Conservation (phyloP, 2,797 vertebrate genomes). For the Cercopithecus petaurista region DNA sequence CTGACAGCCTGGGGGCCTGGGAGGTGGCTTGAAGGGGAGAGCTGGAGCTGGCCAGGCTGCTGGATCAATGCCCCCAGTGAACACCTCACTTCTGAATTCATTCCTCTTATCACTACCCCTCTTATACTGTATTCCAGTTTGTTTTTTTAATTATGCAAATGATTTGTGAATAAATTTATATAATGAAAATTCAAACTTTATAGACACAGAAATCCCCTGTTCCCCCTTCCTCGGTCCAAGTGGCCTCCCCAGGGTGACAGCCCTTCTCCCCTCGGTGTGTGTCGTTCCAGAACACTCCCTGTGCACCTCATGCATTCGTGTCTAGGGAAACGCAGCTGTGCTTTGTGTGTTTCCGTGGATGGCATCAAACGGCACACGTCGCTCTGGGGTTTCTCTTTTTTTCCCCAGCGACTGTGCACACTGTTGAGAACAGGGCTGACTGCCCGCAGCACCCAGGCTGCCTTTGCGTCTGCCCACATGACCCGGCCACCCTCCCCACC, state of each 20-base stretch:
- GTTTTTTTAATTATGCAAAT: not conserved
- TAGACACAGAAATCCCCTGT: too few species aligned
- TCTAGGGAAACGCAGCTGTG: accelerated
- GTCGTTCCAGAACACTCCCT: not conserved
- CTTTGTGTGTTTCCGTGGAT: not conserved
- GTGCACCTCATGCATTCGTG: accelerated
- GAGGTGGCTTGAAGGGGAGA: not conserved
- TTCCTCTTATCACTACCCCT: not conserved
- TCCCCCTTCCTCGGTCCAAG: not conserved
- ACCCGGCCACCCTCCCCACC: not conserved
- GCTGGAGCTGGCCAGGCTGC: not conserved
- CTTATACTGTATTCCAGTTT: not conserved
- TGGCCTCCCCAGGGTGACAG: not conserved
- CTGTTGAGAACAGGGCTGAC: not conserved
- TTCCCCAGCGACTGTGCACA: accelerated
- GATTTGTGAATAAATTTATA: not conserved
- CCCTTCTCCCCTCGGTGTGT: not conserved
- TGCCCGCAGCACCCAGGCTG: accelerated
- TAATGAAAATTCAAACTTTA: not conserved
- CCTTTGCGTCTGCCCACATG: accelerated
- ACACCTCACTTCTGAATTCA: accelerated
- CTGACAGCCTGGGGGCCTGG: not conserved
- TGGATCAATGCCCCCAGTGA: accelerated
- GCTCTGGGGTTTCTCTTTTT: too few species aligned
- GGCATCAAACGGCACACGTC: accelerated